phyloP scores from a whole-genome alignment of 1,140 invertebrate genomes.

The Eriocheir sinensis region DNA sequence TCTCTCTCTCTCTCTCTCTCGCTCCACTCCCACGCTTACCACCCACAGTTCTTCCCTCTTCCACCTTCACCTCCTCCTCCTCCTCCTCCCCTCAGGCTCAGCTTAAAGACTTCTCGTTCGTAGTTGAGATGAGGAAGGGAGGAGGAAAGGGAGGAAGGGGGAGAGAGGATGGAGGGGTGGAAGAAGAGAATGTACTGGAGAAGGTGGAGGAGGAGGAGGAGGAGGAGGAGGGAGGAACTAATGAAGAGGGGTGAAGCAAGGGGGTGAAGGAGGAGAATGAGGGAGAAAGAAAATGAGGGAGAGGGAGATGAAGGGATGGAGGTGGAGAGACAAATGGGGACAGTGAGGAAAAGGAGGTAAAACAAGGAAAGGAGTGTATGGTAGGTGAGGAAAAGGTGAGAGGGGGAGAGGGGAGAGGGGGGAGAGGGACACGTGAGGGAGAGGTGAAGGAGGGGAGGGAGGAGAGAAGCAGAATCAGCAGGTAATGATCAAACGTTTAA shows the following conservation, averaged over 20 bases:
- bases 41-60: not conserved
- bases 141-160: no score
- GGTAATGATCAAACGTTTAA: no score
- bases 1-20: not conserved
- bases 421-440: not conserved
- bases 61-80: not conserved
- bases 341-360: not conserved
- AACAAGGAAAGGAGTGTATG: not conserved
- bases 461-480: no score
- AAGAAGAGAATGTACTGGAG: not conserved
- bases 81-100: not conserved
- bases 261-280: constrained; percentile 35
- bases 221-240: not conserved
- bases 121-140: not conserved
- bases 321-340: constrained; percentile 29
- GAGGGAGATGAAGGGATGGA: constrained; percentile 38
- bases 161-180: no score
- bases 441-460: not conserved
- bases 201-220: not conserved
- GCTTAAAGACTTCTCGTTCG: not conserved
- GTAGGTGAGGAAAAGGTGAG: not conserved
- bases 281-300: constrained; percentile 42
- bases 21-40: no score
- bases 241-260: not conserved
- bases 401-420: not conserved